Percentiles rank a stretch among this genome's conserved stretches.
These are phyloP conservation scores for Drosophila varians DNA, from an alignment of 1,140 invertebrate genomes.

Conservation along the genomic window DNA sequence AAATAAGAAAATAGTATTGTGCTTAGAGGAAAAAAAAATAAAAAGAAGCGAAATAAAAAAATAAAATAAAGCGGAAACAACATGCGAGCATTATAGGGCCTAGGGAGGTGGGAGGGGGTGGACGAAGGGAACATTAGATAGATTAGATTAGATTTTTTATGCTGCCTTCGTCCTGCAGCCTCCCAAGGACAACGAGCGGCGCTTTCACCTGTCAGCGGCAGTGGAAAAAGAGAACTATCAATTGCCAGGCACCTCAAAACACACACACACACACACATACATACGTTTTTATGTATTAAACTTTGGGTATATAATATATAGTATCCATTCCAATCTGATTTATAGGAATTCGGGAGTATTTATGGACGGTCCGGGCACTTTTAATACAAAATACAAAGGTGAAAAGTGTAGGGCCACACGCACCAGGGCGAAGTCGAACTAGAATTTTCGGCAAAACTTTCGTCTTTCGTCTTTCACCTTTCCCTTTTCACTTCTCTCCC, in stretches of 20 bases:
- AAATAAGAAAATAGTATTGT: slow-evolving; percentile 77
- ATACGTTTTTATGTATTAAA: background rate
- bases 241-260: background rate
- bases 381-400: background rate
- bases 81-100: background rate
- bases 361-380: background rate
- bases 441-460: background rate
- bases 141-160: slow-evolving; percentile 68
- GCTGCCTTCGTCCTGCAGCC: slow-evolving; percentile 8
- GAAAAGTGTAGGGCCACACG: background rate
- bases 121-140: slow-evolving; percentile 58
- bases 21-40: slow-evolving; percentile 61
- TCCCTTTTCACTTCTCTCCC: background rate
- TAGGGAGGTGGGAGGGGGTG: background rate
- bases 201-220: slow-evolving; percentile 3
- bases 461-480: too few species aligned
- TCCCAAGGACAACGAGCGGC: background rate
- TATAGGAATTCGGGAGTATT: background rate
- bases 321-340: background rate
- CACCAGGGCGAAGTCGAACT: background rate
- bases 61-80: slow-evolving; percentile 21
- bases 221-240: slow-evolving; percentile 4
- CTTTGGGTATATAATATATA: background rate
- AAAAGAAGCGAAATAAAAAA: slow-evolving; percentile 60
- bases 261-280: background rate